Percentiles rank a stretch among this genome's conserved stretches.
Conservation (phyloP, 2,113 vertebrate species). For the Oreotragus oreotragus region DNA sequence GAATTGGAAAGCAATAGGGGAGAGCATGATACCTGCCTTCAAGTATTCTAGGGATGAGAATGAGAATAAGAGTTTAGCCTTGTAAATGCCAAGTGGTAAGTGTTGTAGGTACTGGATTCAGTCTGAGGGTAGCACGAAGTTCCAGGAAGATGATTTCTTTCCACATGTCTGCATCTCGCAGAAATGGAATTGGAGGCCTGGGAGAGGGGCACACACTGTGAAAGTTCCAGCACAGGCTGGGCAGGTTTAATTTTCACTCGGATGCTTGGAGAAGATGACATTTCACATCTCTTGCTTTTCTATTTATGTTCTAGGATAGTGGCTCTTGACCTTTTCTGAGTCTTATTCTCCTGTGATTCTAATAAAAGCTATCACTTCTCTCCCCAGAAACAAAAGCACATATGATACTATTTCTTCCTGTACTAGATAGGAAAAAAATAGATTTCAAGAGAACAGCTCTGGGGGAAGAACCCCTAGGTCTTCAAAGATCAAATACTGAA, state of each 20-base stretch:
- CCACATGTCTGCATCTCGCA: background rate
- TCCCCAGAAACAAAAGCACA: background rate
- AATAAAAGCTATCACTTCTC: background rate
- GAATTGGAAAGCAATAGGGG: background rate
- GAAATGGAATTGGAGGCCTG: background rate
- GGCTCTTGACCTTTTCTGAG: slow-evolving; percentile 9
- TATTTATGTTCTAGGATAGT: background rate
- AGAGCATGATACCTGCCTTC: background rate
- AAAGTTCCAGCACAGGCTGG: background rate
- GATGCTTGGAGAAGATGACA: background rate
- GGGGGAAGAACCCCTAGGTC: background rate
- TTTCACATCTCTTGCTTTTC: background rate
- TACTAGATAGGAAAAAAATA: background rate
- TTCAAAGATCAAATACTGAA: background rate
- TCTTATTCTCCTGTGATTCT: background rate
- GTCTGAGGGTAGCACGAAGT: background rate
- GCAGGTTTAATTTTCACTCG: background rate
- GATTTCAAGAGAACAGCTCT: background rate
- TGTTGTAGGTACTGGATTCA: background rate
- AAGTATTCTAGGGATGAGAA: background rate
- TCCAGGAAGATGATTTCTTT: background rate
- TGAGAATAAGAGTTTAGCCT: background rate
- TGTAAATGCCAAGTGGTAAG: background rate
- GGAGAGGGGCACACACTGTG: background rate
- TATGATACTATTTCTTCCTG: background rate